Evolutionary conservation across 1,140 invertebrate species (phyloP).

Genomic region (Lethocerus indicus): DNA sequence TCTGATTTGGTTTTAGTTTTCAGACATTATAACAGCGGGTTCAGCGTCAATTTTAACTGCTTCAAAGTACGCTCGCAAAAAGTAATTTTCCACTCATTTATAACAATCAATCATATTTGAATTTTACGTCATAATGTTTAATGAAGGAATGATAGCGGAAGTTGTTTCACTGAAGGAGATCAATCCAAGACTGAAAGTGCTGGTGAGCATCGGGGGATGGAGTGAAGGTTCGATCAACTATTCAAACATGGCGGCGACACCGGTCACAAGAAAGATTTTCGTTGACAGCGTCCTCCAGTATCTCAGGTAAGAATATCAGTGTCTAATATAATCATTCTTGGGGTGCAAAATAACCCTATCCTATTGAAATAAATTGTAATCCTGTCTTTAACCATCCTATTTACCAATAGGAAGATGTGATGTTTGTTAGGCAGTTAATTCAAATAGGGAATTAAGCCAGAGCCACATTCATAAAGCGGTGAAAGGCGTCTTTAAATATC

Average conservation of each 20-base stretch:
- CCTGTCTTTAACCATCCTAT: too few relatives aligned
- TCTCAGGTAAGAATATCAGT: constrained; percentile 29
- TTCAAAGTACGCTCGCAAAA: constrained; percentile 8
- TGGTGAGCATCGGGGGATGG: constrained; percentile 74
- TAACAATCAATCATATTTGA: not conserved
- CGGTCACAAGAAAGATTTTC: constrained; percentile 37
- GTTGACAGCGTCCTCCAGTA: constrained; percentile 40
- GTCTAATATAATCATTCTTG: not conserved
- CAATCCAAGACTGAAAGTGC: constrained; percentile 57
- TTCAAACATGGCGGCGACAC: constrained; percentile 46
- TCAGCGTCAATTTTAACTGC: too few relatives aligned
- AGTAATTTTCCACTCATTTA: too few relatives aligned
- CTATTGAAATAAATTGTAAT: not conserved
- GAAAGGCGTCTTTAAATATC: too few relatives aligned
- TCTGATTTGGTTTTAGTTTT: too few relatives aligned
- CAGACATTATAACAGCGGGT: too few relatives aligned
- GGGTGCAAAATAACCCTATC: not conserved
- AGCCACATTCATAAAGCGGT: too few relatives aligned
- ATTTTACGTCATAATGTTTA: constrained; percentile 36
- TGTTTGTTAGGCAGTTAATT: too few relatives aligned
- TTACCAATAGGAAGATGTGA: too few relatives aligned
- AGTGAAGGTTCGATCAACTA: constrained; percentile 70
- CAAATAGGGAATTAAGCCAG: too few relatives aligned
- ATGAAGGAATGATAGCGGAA: constrained; percentile 28
- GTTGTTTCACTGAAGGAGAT: constrained; percentile 40